A percentile compares a stretch with the other conserved stretches of the same genome.
phyloP scores from a whole-genome alignment of 2,888 invertebrate species.

The Listrodromus nycthemerus region DNA sequence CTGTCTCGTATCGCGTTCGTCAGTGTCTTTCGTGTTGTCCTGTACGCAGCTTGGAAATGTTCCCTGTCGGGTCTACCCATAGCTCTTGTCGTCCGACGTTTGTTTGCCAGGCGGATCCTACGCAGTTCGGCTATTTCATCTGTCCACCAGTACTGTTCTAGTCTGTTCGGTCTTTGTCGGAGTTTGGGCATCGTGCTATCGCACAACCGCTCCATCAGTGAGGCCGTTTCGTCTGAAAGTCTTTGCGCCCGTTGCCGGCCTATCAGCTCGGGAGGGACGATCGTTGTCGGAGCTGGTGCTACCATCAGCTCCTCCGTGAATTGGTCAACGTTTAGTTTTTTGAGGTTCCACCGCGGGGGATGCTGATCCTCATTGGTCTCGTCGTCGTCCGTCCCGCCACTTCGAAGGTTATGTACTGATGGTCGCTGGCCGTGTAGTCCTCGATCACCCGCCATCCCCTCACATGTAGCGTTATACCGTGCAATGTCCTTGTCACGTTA shows the following conservation, averaged over 20 bases:
- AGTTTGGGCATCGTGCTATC: slow-evolving; percentile 40
- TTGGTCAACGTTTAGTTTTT: slow-evolving; percentile 26
- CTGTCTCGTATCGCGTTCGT: slow-evolving; percentile 30
- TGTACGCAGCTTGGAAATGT: slow-evolving; percentile 7
- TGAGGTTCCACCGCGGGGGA: slow-evolving; percentile 40
- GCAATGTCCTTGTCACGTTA: slow-evolving; percentile 60
- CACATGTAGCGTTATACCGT: slow-evolving; percentile 35
- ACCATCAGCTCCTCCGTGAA: not conserved
- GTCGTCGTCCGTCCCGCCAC: slow-evolving; percentile 39
- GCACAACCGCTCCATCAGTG: slow-evolving; percentile 7
- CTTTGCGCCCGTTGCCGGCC: slow-evolving; percentile 30
- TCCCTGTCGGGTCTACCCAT: slow-evolving; percentile 7
- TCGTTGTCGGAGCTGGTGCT: slow-evolving; percentile 25
- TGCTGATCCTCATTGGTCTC: not conserved
- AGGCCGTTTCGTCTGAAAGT: slow-evolving; percentile 2
- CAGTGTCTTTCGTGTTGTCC: slow-evolving; percentile 28
- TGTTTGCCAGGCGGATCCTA: slow-evolving; percentile 38
- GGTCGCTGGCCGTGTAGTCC: slow-evolving; percentile 67
- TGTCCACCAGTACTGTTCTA: slow-evolving; percentile 69
- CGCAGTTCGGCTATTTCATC: slow-evolving; percentile 63
- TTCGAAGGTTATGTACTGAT: slow-evolving; percentile 64
- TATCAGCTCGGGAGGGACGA: slow-evolving; percentile 6
- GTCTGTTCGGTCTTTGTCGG: too few relatives aligned
- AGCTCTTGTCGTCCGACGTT: slow-evolving; percentile 48
- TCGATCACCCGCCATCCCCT: slow-evolving; percentile 63